Conservation (phyloP, 1,140 invertebrate species). For the Oreohelix idahoensis region DNA sequence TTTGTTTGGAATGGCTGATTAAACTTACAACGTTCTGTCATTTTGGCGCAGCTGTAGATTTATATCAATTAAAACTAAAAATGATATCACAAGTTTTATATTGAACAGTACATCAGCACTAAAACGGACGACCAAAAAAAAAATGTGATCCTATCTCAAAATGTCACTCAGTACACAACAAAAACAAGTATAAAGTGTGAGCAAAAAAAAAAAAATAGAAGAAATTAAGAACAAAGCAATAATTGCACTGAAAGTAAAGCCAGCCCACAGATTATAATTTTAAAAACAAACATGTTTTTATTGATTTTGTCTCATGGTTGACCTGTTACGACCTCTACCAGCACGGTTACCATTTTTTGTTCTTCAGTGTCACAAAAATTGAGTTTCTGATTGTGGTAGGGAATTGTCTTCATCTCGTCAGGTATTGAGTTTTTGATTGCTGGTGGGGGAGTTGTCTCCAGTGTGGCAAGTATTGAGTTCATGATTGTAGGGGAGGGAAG, state of each 20-base stretch:
- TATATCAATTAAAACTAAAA: too few relatives aligned
- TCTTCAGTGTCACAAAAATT: neutral
- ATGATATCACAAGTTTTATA: too few relatives aligned
- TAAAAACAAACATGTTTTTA: slow-evolving; percentile 6
- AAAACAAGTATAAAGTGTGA: neutral
- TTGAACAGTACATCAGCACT: too few relatives aligned
- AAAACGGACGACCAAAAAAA: too few relatives aligned
- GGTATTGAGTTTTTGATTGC: neutral
- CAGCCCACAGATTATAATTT: neutral
- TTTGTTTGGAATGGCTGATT: too few relatives aligned
- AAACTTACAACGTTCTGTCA: too few relatives aligned
- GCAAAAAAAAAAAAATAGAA: neutral
- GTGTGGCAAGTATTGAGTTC: neutral
- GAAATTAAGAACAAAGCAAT: neutral
- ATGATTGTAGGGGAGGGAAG: neutral
- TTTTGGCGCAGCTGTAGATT: too few relatives aligned
- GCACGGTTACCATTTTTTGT: neutral
- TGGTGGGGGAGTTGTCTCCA: neutral
- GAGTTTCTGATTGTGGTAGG: neutral
- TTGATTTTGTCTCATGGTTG: neutral
- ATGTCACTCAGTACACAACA: neutral
- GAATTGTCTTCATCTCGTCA: neutral
- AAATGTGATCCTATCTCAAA: neutral
- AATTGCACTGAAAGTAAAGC: neutral
- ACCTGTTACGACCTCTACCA: neutral